A percentile compares a stretch with the other conserved stretches of the same genome.
Evolutionary conservation across 2,113 vertebrate genomes (phyloP).

Genomic region (Motacilla tschutschensis): DNA sequence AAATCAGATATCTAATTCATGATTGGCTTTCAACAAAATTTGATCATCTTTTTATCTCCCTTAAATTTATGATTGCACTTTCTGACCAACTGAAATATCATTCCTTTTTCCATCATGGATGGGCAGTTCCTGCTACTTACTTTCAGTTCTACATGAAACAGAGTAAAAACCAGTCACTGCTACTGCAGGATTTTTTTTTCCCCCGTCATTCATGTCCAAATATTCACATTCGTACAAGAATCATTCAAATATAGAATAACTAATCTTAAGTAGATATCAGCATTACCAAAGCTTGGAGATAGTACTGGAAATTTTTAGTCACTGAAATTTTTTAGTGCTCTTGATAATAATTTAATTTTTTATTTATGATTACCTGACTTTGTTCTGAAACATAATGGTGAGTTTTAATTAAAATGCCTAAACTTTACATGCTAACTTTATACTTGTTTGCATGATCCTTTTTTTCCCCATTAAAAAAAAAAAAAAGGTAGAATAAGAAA

Average conservation of each 20-base stretch:
- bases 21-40: background rate
- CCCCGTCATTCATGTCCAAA: background rate
- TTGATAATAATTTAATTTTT: background rate
- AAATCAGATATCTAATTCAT: background rate
- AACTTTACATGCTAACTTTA: slow-evolving; percentile 29
- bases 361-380: background rate
- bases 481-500: background rate
- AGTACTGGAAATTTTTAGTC: background rate
- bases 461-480: background rate
- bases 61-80: background rate
- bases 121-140: background rate
- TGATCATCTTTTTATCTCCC: background rate
- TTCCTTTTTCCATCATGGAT: background rate
- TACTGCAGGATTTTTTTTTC: background rate
- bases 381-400: background rate
- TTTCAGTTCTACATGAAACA: background rate
- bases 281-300: background rate
- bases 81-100: background rate
- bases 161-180: background rate
- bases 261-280: background rate
- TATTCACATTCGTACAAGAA: background rate
- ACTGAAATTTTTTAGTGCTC: background rate
- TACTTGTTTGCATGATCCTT: background rate
- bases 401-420: background rate
- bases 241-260: background rate